A percentile compares a stretch with the other conserved stretches of the same genome.
Conservation (phyloP, 2,797 vertebrate species). For the Poecile montanus region DNA sequence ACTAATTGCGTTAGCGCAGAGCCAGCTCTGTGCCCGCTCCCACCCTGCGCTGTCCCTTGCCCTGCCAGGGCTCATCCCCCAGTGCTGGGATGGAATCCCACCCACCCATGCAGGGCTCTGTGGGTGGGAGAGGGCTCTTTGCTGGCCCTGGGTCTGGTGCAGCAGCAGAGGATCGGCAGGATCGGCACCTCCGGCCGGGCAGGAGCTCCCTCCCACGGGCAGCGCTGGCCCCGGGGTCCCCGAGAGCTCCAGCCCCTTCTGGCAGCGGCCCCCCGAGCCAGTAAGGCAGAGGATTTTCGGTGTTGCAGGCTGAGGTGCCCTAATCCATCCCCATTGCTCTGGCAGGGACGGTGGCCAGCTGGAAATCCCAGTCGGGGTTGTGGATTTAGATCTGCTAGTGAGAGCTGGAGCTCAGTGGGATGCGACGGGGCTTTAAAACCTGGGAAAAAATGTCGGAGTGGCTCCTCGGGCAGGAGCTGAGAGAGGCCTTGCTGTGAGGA, state of each 20-base stretch:
- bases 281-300: not conserved
- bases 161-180: not conserved
- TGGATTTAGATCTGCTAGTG: constrained; percentile 4
- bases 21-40: not conserved
- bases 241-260: rapidly evolving
- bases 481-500: not conserved
- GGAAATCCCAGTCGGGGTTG: not conserved
- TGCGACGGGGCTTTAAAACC: constrained; percentile 8
- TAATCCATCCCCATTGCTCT: not conserved
- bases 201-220: not conserved
- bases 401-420: constrained; percentile 23
- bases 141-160: not conserved
- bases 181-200: rapidly evolving
- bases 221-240: not conserved
- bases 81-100: not conserved
- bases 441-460: not conserved
- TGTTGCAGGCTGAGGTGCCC: not conserved
- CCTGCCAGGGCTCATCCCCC: not conserved
- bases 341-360: not conserved
- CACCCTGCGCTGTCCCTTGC: not conserved
- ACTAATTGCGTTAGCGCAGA: not conserved
- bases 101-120: rapidly evolving
- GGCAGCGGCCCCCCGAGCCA: rapidly evolving
- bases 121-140: not conserved
- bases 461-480: not conserved